A percentile compares a stretch with the other conserved stretches of the same genome.
Evolutionary conservation across 2,888 invertebrate genomes (phyloP).

Genomic region (Tipula lateralis): DNA sequence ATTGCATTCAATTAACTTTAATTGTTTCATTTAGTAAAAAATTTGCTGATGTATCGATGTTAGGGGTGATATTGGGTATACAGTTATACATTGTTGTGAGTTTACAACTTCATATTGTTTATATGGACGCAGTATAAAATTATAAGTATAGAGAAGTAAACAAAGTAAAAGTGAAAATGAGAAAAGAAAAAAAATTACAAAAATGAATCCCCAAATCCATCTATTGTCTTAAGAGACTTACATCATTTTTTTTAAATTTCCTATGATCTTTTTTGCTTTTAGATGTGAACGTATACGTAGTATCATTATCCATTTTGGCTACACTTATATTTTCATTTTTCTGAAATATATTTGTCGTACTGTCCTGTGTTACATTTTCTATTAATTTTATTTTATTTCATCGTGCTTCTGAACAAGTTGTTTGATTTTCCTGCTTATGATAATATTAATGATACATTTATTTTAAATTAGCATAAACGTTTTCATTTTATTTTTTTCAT

Average conservation of each 20-base stretch:
- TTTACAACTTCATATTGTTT: background rate
- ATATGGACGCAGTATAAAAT: background rate
- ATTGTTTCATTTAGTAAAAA: background rate
- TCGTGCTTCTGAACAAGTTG: background rate
- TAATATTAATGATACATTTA: conserved; percentile 26
- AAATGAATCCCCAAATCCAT: background rate
- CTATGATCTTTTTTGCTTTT: background rate
- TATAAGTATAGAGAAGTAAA: background rate
- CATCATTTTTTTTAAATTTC: background rate
- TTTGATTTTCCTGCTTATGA: conserved; percentile 2
- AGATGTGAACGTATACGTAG: no score
- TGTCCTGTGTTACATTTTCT: background rate
- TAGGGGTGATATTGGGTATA: background rate
- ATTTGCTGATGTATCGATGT: background rate
- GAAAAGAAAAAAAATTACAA: background rate
- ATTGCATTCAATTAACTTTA: background rate
- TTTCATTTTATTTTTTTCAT: background rate
- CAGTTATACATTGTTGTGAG: background rate
- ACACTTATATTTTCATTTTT: background rate
- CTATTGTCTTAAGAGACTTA: background rate
- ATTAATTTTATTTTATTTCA: background rate
- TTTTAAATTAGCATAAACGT: conserved; percentile 26
- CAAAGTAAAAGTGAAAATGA: background rate
- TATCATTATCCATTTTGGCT: background rate
- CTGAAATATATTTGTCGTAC: background rate